Conservation (phyloP, 2,888 invertebrate species). For the Silvanus unidentatus region DNA sequence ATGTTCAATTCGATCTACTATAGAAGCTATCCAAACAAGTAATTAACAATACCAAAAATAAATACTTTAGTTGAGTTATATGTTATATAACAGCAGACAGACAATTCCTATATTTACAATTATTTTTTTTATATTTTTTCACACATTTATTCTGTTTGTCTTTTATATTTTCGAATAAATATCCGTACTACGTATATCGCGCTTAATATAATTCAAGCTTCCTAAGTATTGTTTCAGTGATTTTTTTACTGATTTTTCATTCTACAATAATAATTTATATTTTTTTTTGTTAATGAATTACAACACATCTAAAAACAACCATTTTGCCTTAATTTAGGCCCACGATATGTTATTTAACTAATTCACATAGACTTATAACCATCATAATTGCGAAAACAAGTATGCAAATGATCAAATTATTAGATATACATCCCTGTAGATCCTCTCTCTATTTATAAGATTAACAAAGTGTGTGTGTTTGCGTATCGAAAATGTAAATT, state of each 20-base stretch:
- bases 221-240: conserved; percentile 9
- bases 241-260: conserved; percentile 16
- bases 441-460: too few species aligned
- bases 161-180: conserved; percentile 10
- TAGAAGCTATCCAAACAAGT: too few species aligned
- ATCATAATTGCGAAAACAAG: too few species aligned
- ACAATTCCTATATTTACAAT: conserved; percentile 37
- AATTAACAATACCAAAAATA: too few species aligned
- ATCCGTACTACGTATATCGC: conserved; percentile 20
- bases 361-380: background rate
- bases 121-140: conserved; percentile 20
- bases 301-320: conserved; percentile 23
- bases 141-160: conserved; percentile 28
- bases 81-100: conserved; percentile 26
- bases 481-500: background rate
- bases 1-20: too few species aligned
- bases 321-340: conserved; percentile 28
- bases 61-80: too few species aligned
- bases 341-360: conserved; percentile 28
- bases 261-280: conserved; percentile 13
- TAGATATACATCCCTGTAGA: conserved; percentile 2
- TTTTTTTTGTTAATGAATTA: conserved; percentile 4
- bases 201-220: conserved; percentile 22
- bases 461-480: too few species aligned
- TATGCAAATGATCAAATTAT: background rate